phyloP scores from a whole-genome alignment of 2,797 vertebrate genomes.

The Arctocebus calabarensis region DNA sequence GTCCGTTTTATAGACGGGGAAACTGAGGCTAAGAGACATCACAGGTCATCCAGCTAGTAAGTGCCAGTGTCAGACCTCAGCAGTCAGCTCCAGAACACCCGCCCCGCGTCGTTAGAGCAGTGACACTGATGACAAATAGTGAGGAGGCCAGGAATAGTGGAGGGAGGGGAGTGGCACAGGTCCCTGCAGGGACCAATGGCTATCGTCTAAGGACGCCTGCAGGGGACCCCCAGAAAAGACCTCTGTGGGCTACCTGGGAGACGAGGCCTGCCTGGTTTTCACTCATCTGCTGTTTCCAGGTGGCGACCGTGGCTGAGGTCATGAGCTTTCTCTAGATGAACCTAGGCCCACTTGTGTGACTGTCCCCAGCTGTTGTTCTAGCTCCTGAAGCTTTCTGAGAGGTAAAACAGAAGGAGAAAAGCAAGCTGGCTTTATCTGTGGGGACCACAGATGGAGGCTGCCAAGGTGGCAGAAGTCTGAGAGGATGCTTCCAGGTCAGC shows the following conservation, averaged over 20 bases:
- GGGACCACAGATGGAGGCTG: background rate
- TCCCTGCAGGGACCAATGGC: fast-evolving
- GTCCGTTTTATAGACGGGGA: background rate
- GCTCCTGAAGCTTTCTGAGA: background rate
- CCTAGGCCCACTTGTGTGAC: background rate
- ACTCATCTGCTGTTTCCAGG: background rate
- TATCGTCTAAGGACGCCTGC: fast-evolving
- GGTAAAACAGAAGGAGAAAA: background rate
- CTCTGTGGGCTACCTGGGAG: background rate
- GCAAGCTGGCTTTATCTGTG: too few relatives aligned
- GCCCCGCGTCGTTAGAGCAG: fast-evolving
- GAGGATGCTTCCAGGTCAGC: background rate
- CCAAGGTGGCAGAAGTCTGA: background rate
- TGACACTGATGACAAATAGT: fast-evolving
- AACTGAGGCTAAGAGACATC: background rate
- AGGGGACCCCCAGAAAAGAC: background rate
- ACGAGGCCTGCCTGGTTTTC: fast-evolving
- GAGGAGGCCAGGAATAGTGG: fast-evolving
- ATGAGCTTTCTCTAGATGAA: background rate
- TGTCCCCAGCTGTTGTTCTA: background rate
- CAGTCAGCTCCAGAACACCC: background rate
- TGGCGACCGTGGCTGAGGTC: background rate
- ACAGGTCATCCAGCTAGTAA: background rate
- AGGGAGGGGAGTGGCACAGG: fast-evolving
- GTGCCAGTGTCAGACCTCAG: background rate